Base-by-base conservation (phyloP, 2,113 vertebrate species). In the Perca schrenkii region DNA sequence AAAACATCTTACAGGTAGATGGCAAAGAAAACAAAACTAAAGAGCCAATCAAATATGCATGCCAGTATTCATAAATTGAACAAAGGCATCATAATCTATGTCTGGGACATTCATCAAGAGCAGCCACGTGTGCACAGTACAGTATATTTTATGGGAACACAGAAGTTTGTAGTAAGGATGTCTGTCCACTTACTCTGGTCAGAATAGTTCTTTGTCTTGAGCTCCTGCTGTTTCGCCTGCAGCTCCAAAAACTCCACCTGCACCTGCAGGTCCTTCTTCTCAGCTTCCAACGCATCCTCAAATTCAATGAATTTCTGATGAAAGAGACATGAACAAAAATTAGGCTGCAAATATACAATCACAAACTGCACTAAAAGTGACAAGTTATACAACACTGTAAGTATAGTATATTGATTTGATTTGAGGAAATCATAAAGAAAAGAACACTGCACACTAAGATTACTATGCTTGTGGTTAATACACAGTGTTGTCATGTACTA, bases 241-340 rank as follows among this genome's bases (percentile, higher is more conserved):
- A 98, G 96, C 93, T 99, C 98, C 66, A 97, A 95, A 85, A 94
- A 95, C 62, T 99, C 98, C 92, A 99, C 97, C 83, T 98, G 97
- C 16, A 95, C 85, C 93, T 99, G 98, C 62, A 99, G 95, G 3
- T 99, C 98, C 83, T 99, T 99, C 94, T 99, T 99, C 88, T 99
- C 98, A 12, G 97, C 97, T 54, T 99, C 98, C 95, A 99, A 82
- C 0, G 96, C 95, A 96, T 99, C 98, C 90, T 99, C 98, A 90
- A 99, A 99, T 88, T 99, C 98, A 60, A 99, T 99, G 88, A 99
- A 99, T 89, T 99, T 99, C 98, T 99, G 80, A 53, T 66, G 11
- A 83, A 63, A 73, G 22, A 90, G 3, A 78, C n/a, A 74, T 1
- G 22, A 47, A 7, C 8, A 34, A n/a, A 25, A 25, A 34, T 46